These are phyloP conservation scores for Crossaster papposus DNA, from an alignment of 53 echinoderm and acorn worm genomes.

Conservation along the genomic window DNA sequence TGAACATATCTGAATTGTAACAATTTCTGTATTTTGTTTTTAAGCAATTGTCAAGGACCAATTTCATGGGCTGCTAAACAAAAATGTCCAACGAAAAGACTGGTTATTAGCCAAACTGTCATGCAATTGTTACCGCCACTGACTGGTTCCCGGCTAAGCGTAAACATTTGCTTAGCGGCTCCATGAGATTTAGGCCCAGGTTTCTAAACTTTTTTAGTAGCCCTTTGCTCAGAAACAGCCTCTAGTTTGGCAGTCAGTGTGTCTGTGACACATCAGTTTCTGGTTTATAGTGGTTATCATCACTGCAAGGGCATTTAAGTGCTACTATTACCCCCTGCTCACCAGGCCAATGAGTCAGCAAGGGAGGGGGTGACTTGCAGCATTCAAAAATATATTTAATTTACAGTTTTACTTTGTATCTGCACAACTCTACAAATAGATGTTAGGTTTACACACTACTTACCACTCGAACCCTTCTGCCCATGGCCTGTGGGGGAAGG, in stretches of 20 bases:
- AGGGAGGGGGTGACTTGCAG: neutral
- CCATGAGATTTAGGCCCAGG: no score
- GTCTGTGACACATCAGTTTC: constrained; percentile 24
- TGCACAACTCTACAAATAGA: no score
- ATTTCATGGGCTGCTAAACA: no score
- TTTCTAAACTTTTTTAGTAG: neutral
- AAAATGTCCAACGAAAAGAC: no score
- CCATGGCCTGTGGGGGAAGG: constrained; percentile 95
- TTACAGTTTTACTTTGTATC: no score
- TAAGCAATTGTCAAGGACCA: no score
- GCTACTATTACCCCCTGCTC: neutral
- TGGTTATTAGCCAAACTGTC: no score
- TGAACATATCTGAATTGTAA: neutral
- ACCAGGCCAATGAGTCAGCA: neutral
- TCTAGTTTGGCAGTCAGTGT: constrained; percentile 51
- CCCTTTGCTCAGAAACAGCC: constrained; percentile 22
- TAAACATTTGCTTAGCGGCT: no score
- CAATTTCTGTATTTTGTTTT: no score
- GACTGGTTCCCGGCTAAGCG: no score
- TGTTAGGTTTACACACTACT: constrained; percentile 29
- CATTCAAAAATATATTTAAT: no score
- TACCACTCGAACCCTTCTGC: constrained; percentile 96
- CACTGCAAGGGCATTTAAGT: neutral
- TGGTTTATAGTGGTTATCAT: constrained; percentile 26
- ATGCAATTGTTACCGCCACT: no score